Evolutionary conservation across 2,113 vertebrate species (phyloP), one percentile per base, ranked within the genome.

Genomic region (Mustela nigripes): DNA sequence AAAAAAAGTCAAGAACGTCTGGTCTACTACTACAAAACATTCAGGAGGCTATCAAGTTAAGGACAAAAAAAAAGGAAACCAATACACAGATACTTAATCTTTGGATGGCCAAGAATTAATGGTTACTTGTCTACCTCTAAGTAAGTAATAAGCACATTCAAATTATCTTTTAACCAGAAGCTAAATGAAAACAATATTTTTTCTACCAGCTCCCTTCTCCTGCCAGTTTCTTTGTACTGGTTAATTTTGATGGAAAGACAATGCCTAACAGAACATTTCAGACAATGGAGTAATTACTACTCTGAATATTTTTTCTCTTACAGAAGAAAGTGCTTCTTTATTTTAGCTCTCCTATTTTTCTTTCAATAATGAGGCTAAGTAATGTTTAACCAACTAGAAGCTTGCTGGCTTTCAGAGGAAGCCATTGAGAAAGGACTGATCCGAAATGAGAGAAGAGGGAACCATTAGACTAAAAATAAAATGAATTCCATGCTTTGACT

Each of bases 391-490:
- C 62, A 95, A 93, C 78, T 83, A 63, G 85, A 93, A 89, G 67
- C 53, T 74, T 56, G 53, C 21, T 15, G 24, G 53, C 89, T 89
- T 73, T 81, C 24, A 69, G 85, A 89, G n/a, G 74, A n/a, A 93
- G 48, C 83, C 60, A 48, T 2, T 95, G 78, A 87, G 73, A 95
- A 89, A 89, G 53, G 19, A 24, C 4, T 73, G 53, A 31, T 79
- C 8, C 74, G 33, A 93, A 89, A 88, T 28, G 67, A 83, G 95
- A 96, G 50, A 62, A 86, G 74, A 95, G 78, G 60, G 73, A 90
- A 42, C 14, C n/a, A 60, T 74, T 88, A 96, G 45, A 26, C n/a
- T 93, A 63, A 89, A 95, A 96, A 82, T 95, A 80, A 96, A 95
- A 82, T 73, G 26, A 85, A 86, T 92, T 56, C 50, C 78, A 80